Conservation (phyloP, 1,140 invertebrate species). For the Euglossa dilemma region DNA sequence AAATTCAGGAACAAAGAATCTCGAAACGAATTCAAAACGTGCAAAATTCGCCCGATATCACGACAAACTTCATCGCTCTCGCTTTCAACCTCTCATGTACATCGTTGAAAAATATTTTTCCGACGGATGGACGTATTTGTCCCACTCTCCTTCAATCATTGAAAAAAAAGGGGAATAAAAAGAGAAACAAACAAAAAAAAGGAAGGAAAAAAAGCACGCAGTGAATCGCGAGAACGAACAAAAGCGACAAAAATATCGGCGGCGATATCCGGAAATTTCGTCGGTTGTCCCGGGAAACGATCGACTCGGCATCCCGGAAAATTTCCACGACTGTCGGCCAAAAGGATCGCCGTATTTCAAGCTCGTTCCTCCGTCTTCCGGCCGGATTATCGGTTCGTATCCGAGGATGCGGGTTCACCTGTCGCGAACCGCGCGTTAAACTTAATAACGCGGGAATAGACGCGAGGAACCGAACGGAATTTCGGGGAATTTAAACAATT, state of each 20-base stretch:
- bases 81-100: not conserved
- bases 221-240: not conserved
- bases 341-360: not conserved
- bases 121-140: not conserved
- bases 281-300: constrained; percentile 10
- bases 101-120: constrained; percentile 19
- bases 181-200: not conserved
- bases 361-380: not conserved
- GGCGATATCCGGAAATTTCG: constrained; percentile 23
- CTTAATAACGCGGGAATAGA: constrained; percentile 2
- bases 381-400: not conserved
- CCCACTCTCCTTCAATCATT: not conserved
- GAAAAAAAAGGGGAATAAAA: not conserved
- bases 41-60: not conserved
- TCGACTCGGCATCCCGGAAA: constrained; percentile 4
- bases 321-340: not conserved
- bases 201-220: not conserved
- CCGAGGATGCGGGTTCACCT: not conserved
- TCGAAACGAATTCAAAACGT: not conserved
- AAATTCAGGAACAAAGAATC: not conserved
- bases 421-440: not conserved
- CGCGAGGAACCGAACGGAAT: too few relatives aligned
- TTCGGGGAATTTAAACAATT: too few relatives aligned
- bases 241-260: constrained; percentile 21
- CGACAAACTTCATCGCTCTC: not conserved